Base-by-base conservation (phyloP, 2,888 invertebrate genomes). In the Falcaria lacertinaria region DNA sequence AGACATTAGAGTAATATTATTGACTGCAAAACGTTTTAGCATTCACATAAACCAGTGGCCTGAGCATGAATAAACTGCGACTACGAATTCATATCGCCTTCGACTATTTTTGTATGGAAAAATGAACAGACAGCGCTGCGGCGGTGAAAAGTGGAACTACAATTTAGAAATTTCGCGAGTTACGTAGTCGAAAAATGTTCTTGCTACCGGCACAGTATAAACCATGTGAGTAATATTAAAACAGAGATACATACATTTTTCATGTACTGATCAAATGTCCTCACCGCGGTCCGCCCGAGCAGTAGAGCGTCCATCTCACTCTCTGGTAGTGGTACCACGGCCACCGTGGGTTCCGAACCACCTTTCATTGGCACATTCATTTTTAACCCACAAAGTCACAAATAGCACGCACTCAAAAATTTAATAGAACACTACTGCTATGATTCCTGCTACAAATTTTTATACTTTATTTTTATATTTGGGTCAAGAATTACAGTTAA, bases 261-360 rank as follows among this genome's bases (percentile, higher is more conserved):
- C 75, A 87, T 75, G 88, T 87, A 89, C 85, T 87, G 88, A 84
- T 89, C 88, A 81, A 90, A 89, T 53, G 80, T 81, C 91, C 94
- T 94, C 90, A 95, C 94, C 94, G 94, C 92, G 40, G 94, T 94
- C 70, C 94, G 90, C 54, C 94, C 94, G 43, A 95, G 90, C 53
- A 95, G 91, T 59, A 95, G 80, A 37, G 94, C 94, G 72, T 95
- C 94, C 94, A 95, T 94, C 89, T 94, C 94, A 57, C 94, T 93
- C 77, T 94, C 94, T 6, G 92, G 91, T 32, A 92, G 90, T 33
- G 92, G 89, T 40, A 92, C 89, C 75, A 92, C 91, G 6, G 90
- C 89, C 74, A 91, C 91, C 52, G 91, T 90, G 48, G 91, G 91
- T 52, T 88, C 89, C 2, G 83, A 78, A 19, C 89, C 87, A 2